Conservation (phyloP, 2,888 invertebrate genomes). For the Volucella inanis region DNA sequence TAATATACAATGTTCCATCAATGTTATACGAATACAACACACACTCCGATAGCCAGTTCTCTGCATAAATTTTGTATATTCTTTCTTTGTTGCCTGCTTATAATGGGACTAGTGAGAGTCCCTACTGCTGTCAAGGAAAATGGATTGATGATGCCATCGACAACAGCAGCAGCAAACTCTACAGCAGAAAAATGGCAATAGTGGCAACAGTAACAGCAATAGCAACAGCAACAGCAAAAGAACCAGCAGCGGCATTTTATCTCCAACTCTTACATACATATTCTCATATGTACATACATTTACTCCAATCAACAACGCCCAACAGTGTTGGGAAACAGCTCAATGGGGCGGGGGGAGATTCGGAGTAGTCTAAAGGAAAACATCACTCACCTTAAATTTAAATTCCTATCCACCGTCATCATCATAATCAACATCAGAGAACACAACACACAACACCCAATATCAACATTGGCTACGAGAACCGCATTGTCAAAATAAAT, state of each 20-base stretch:
- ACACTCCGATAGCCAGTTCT: slow-evolving; percentile 51
- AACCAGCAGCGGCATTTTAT: no score
- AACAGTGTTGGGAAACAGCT: slow-evolving; percentile 39
- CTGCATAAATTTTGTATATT: slow-evolving; percentile 61
- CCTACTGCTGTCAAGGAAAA: slow-evolving; percentile 61
- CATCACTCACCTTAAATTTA: slow-evolving; percentile 67
- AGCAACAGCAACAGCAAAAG: no score
- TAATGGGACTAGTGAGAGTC: slow-evolving; percentile 42
- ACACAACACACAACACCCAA: slow-evolving; percentile 25
- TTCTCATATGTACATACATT: slow-evolving; percentile 6
- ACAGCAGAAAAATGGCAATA: background rate
- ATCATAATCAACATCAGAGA: slow-evolving; percentile 42
- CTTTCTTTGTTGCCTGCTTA: slow-evolving; percentile 43
- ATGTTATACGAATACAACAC: slow-evolving; percentile 33
- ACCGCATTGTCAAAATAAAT: slow-evolving; percentile 62
- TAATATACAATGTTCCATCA: slow-evolving; percentile 64
- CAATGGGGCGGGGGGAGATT: slow-evolving; percentile 21
- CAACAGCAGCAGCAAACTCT: slow-evolving; percentile 17
- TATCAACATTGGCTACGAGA: slow-evolving; percentile 19
- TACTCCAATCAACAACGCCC: slow-evolving; percentile 22
- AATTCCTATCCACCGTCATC: slow-evolving; percentile 63
- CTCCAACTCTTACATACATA: no score
- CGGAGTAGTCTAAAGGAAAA: slow-evolving; percentile 52
- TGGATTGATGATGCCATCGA: slow-evolving; percentile 71
- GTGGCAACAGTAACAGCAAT: no score